These are phyloP conservation scores for Bungarus multicinctus DNA, from an alignment of 2,113 vertebrate genomes.

Conservation along the genomic window DNA sequence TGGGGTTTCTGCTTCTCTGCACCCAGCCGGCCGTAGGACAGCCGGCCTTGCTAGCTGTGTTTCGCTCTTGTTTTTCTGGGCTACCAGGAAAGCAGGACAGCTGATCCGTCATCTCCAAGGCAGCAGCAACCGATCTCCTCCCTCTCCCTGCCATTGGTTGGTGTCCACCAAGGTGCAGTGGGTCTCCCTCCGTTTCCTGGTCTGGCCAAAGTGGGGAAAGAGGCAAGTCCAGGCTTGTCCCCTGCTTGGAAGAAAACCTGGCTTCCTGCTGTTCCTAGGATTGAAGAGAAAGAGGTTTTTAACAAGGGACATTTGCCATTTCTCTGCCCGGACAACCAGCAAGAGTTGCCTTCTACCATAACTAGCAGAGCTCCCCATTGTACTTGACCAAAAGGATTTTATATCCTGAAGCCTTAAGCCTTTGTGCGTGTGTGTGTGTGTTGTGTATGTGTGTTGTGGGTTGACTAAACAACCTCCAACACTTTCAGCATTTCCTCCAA, in stretches of 20 bases:
- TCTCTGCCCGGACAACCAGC: background rate
- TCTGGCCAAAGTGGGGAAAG: background rate
- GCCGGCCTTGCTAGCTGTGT: slow-evolving; percentile 10
- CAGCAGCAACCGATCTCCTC: rapidly evolving
- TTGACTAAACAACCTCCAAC: background rate
- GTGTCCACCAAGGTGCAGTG: background rate
- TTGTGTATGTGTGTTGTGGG: too few relatives aligned
- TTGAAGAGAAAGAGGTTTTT: too few relatives aligned
- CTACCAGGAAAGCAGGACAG: slow-evolving; percentile 19
- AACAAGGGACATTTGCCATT: background rate
- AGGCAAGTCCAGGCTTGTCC: background rate
- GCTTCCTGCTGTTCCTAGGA: background rate
- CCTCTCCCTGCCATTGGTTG: background rate
- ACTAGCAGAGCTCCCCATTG: background rate
- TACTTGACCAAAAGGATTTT: background rate
- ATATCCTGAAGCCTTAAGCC: background rate
- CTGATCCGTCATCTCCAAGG: rapidly evolving
- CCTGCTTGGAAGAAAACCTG: background rate
- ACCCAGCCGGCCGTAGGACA: background rate
- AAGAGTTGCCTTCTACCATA: background rate
- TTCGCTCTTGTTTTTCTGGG: background rate
- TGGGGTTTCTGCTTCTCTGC: background rate
- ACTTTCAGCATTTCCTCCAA: background rate
- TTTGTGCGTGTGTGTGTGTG: too few relatives aligned
- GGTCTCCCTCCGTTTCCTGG: background rate